phyloP scores from a whole-genome alignment of 1,140 invertebrate species.

The Temnothorax nylanderi region DNA sequence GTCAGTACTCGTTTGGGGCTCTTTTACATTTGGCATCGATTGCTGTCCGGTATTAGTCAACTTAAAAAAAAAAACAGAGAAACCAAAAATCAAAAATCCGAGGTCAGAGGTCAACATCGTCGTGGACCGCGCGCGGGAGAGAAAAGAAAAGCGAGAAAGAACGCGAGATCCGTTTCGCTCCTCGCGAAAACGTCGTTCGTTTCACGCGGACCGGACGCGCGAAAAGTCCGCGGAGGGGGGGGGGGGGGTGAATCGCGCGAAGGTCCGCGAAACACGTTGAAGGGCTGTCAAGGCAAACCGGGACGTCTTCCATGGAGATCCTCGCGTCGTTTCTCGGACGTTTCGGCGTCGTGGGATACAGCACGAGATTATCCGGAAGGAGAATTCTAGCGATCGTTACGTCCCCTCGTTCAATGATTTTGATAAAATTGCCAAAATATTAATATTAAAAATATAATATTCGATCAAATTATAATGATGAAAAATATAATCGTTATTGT shows the following conservation, averaged over 20 bases:
- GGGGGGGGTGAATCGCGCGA: background rate
- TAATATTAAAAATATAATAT: background rate
- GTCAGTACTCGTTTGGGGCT: slow-evolving; percentile 85
- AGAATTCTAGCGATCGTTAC: background rate
- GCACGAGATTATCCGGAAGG: background rate
- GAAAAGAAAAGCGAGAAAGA: background rate
- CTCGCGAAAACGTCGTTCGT: slow-evolving; percentile 11
- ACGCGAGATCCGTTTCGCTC: background rate
- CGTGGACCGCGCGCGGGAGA: background rate
- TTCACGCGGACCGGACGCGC: slow-evolving; percentile 33
- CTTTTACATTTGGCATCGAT: slow-evolving; percentile 84
- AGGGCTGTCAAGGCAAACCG: too few relatives aligned
- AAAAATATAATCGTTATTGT: background rate
- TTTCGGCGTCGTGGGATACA: background rate
- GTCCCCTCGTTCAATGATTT: background rate
- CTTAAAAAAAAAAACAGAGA: slow-evolving; percentile 85
- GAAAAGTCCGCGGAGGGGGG: background rate
- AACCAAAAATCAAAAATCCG: slow-evolving; percentile 83
- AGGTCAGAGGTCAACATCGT: slow-evolving; percentile 65
- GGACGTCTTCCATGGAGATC: background rate
- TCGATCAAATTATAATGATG: background rate
- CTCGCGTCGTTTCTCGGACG: background rate
- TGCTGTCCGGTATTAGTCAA: slow-evolving; percentile 86
- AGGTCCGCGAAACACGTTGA: background rate
- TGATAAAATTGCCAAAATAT: background rate